phyloP scores from a whole-genome alignment of 2,797 vertebrate species.

The Amblyraja radiata region DNA sequence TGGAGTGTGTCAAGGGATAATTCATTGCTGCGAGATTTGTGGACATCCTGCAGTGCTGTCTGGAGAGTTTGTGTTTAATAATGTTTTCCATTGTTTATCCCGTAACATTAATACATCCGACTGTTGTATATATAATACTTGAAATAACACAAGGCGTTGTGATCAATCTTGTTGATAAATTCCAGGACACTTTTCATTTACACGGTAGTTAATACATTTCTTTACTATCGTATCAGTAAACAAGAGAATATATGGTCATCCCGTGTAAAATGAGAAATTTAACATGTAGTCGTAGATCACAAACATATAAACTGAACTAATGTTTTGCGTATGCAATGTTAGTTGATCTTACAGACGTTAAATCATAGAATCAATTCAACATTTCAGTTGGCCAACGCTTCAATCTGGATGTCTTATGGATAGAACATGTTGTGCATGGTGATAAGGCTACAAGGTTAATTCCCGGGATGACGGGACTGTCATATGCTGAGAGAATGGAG shows the following conservation, averaged over 20 bases:
- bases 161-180: slow-evolving; percentile 2
- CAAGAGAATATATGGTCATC: not conserved
- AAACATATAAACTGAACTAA: not conserved
- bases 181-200: not conserved
- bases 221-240: not conserved
- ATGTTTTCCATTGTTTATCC: not conserved
- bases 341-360: not conserved
- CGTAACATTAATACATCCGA: not conserved
- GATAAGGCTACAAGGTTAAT: not conserved
- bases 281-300: not conserved
- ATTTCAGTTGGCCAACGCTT: not conserved
- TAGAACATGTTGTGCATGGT: not conserved
- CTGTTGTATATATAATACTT: not conserved
- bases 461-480: no score
- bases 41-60: no score
- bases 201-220: not conserved
- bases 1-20: no score
- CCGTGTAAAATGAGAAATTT: not conserved
- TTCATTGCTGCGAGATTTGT: no score
- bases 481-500: no score
- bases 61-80: not conserved
- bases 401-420: not conserved
- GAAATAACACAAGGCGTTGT: not conserved
- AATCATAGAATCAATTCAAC: not conserved
- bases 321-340: not conserved